These are phyloP conservation scores for Agrilus biguttatus DNA, from an alignment of 2,888 invertebrate species.

Conservation along the genomic window DNA sequence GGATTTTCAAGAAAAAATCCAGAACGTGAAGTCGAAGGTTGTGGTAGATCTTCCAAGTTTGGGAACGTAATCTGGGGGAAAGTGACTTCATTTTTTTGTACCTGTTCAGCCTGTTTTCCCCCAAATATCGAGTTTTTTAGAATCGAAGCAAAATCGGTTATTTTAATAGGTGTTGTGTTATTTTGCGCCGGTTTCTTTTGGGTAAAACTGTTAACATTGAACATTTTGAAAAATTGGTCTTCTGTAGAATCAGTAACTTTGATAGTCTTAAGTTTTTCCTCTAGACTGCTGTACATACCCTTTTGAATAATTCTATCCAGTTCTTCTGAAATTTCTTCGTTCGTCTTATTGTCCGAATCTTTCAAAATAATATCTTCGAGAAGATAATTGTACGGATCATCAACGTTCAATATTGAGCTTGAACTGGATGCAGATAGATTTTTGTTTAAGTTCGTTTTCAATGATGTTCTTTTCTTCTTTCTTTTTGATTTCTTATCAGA, in stretches of 20 bases:
- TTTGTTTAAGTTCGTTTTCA: conserved; percentile 3
- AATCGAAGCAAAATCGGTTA: conserved; percentile 17
- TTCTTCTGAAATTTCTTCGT: conserved; percentile 28
- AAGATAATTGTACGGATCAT: conserved; percentile 23
- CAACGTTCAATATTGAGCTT: conserved; percentile 14
- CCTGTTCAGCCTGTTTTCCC: background rate
- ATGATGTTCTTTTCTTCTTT: conserved; percentile 16
- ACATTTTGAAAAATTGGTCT: conserved; percentile 25
- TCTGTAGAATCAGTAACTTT: conserved; percentile 17
- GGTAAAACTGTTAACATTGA: conserved; percentile 14
- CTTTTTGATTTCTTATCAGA: conserved; percentile 15
- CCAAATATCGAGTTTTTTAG: conserved; percentile 4
- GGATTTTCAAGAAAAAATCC: conserved; percentile 19
- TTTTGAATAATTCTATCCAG: conserved; percentile 29
- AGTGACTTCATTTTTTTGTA: background rate
- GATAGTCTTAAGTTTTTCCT: conserved; percentile 25
- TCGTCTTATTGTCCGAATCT: conserved; percentile 23
- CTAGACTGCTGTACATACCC: conserved; percentile 27
- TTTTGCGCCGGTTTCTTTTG: conserved; percentile 10
- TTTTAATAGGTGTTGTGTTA: conserved; percentile 15
- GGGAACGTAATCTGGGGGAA: conserved; percentile 7
- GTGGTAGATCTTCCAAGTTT: conserved; percentile 8
- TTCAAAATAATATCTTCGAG: conserved; percentile 16
- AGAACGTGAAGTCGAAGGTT: conserved; percentile 12
- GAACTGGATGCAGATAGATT: conserved; percentile 13